Conservation (phyloP, 1,140 invertebrate genomes). For the Scaptomyza graminum region DNA sequence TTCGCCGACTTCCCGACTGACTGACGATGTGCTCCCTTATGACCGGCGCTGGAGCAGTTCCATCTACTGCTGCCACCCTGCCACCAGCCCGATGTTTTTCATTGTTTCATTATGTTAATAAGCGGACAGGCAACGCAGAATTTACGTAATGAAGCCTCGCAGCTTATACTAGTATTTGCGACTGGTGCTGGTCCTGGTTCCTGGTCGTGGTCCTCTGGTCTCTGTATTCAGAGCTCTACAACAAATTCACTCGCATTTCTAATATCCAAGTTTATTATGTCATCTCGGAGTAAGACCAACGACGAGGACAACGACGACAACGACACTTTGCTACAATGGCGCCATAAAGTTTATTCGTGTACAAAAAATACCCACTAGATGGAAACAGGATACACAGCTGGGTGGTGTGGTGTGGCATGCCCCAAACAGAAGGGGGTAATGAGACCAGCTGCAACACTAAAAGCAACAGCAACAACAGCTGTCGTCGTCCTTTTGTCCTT, state of each 20-base stretch:
- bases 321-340: constrained; percentile 62
- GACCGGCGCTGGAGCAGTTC: constrained; percentile 19
- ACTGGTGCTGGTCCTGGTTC: constrained; percentile 4
- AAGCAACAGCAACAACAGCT: constrained; percentile 50
- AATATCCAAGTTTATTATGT: constrained; percentile 67
- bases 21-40: constrained; percentile 25
- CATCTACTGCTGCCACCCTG: constrained; percentile 3
- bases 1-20: constrained; percentile 53
- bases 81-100: constrained; percentile 13
- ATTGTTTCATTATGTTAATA: constrained; percentile 79
- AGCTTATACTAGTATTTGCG: constrained; percentile 25
- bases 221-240: not conserved
- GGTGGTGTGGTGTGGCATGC: constrained; percentile 2
- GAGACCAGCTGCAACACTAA: constrained; percentile 50
- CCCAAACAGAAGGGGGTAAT: constrained; percentile 60
- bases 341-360: constrained; percentile 68
- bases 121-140: constrained; percentile 46
- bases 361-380: constrained; percentile 55
- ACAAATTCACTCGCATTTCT: constrained; percentile 56
- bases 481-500: not conserved
- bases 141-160: constrained; percentile 43
- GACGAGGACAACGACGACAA: constrained; percentile 18
- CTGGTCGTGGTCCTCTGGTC: not conserved
- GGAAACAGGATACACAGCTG: constrained; percentile 19
- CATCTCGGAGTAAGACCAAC: constrained; percentile 37